Base-by-base conservation (phyloP, 2,888 invertebrate species). In the Microchrysa polita region DNA sequence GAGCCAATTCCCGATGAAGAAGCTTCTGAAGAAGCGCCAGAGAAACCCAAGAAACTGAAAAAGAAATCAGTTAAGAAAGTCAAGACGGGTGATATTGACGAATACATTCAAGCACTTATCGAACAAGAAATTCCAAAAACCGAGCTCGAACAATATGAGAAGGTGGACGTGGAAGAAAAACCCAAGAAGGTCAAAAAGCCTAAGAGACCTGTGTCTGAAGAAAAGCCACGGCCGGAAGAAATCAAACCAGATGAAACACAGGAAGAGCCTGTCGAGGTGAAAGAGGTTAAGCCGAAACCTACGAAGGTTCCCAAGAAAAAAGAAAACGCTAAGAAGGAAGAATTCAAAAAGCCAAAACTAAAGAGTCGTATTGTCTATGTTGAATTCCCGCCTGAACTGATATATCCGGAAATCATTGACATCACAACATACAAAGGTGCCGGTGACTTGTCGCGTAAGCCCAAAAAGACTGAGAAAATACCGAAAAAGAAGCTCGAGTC, bases 361-460 rank as follows among this genome's bases (percentile, higher is more conserved):
- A 92, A 91, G 80, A 92, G 93, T 80, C 88, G 91, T 74, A 90
- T 93, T 65, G 86, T 85, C 57, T 86, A 86, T 74, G 82, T 84
- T 23, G 89, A 90, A 78, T 93, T 90, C 87, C 92, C 92, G 18
- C 89, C 92, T 22, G 82, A 86, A 71, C 81, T 87, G 52, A 81
- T 88, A 60, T 84, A 86, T 74, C 88, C 88, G 0, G 80, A 86
- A 34, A 80, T 91, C 2, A 87, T 85, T 2, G 82, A 84, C 61
- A 83, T 92, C 73, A 88, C 88, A 69, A 88, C 88, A 71, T 78
- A 88, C 18, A 88, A 88, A 77, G 88, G 89, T 79, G 88, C 87
- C 79, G 92, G 92, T 34, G 88, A 91, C 76, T 81, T 93, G 48
- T 92, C 93, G 0, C 88, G 92, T 79, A 91, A 90, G 81, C 86